A percentile compares a stretch with the other conserved stretches of the same genome.
phyloP scores from a whole-genome alignment of 2,797 vertebrate species.

The Dendrocincla tyrannina region DNA sequence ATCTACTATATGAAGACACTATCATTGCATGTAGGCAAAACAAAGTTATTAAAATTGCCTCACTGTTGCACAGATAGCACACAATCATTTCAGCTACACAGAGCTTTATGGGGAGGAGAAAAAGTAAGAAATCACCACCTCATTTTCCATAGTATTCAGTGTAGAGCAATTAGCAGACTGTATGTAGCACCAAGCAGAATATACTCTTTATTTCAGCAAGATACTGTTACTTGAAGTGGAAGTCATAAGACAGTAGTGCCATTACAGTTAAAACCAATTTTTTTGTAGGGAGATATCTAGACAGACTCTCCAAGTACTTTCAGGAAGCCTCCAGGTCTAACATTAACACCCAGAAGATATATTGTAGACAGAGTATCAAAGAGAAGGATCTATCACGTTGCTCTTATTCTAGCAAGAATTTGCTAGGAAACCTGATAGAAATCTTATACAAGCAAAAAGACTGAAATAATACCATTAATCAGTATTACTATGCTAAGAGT shows the following conservation, averaged over 20 bases:
- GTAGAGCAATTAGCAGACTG: not conserved
- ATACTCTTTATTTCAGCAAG: not conserved
- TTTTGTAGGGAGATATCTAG: not conserved
- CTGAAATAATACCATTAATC: not conserved
- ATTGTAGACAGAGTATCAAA: not conserved
- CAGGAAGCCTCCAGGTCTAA: not conserved
- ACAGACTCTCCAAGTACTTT: not conserved
- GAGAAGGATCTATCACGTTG: not conserved
- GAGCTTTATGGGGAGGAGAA: rapidly evolving
- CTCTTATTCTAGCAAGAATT: not conserved
- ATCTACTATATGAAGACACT: not conserved
- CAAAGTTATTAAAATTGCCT: not conserved
- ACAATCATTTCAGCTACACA: not conserved
- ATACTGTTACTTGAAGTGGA: not conserved
- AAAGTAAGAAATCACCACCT: not conserved
- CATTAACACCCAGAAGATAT: not conserved
- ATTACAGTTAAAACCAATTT: not conserved
- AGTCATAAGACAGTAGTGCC: not conserved
- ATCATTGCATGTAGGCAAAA: not conserved
- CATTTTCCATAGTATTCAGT: not conserved
- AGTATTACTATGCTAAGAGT: not conserved
- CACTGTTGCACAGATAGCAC: not conserved
- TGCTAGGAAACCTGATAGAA: not conserved
- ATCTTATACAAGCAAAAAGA: not conserved
- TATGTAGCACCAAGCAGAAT: not conserved